These are phyloP conservation scores for Acrobasis suavella DNA, from an alignment of 2,888 invertebrate species.

Conservation along the genomic window DNA sequence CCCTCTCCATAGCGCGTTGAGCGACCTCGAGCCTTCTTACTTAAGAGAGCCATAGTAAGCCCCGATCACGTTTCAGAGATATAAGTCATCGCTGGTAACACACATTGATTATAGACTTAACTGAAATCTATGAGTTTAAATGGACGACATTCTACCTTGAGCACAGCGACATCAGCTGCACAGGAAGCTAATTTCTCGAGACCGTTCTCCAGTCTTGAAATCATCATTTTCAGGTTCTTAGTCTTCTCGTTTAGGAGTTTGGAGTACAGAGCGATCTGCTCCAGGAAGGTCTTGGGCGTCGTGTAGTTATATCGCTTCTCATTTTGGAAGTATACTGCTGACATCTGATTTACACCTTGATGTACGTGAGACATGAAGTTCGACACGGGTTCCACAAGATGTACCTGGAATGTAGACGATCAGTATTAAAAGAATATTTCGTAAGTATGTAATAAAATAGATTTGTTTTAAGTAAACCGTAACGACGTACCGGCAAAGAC, in stretches of 20 bases:
- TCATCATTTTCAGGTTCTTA: slow-evolving; percentile 87
- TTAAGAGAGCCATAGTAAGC: no score
- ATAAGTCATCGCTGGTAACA: no score
- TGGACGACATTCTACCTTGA: slow-evolving; percentile 83
- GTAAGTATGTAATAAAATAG: no score
- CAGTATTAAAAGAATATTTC: no score
- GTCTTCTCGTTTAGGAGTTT: slow-evolving; percentile 87
- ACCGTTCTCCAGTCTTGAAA: slow-evolving; percentile 92
- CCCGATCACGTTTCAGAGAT: no score
- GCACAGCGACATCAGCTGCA: slow-evolving; percentile 91
- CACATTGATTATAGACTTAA: no score
- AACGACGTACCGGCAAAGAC: slow-evolving; percentile 83
- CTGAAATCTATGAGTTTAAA: no score
- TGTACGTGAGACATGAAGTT: slow-evolving; percentile 96
- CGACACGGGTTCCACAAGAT: slow-evolving; percentile 86
- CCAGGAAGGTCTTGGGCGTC: slow-evolving; percentile 97
- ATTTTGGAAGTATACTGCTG: slow-evolving; percentile 89
- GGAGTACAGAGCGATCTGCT: slow-evolving; percentile 92
- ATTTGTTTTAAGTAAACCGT: slow-evolving; percentile 6
- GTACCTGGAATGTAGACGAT: slow-evolving; percentile 56
- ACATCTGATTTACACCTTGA: slow-evolving; percentile 92
- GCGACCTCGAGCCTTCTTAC: no score
- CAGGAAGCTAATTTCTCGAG: slow-evolving; percentile 93
- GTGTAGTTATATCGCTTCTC: slow-evolving; percentile 97
- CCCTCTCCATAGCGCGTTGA: no score